A percentile compares a stretch with the other conserved stretches of the same genome.
These are phyloP conservation scores for Thamnaconus septentrionalis DNA, from an alignment of 2,113 vertebrate genomes.

Conservation along the genomic window DNA sequence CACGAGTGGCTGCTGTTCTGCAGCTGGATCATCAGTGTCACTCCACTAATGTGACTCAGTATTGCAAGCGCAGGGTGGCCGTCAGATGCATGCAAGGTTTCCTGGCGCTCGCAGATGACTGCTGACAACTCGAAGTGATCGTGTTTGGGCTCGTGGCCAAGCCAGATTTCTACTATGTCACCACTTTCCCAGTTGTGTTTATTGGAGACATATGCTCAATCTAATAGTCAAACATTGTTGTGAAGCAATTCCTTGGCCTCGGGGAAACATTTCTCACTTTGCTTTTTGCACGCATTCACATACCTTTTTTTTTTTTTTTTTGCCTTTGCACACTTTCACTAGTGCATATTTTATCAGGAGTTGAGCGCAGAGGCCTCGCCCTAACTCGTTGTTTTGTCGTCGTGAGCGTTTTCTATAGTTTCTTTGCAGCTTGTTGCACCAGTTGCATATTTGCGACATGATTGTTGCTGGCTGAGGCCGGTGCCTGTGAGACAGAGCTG, in stretches of 20 bases:
- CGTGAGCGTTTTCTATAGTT: not conserved
- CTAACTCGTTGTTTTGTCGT: too few relatives aligned
- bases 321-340: not conserved
- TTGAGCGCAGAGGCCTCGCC: too few relatives aligned
- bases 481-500: conserved; percentile 31
- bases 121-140: too few relatives aligned
- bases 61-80: too few relatives aligned
- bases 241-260: conserved; percentile 67
- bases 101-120: too few relatives aligned
- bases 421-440: not conserved
- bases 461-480: conserved; percentile 16
- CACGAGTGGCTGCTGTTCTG: not conserved
- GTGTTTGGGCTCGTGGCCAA: not conserved
- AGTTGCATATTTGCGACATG: conserved; percentile 21
- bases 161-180: conserved; percentile 31
- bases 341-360: not conserved
- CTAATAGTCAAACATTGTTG: conserved; percentile 57
- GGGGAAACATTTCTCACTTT: conserved; percentile 20
- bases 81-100: too few relatives aligned
- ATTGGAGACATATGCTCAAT: conserved; percentile 74
- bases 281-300: conserved; percentile 32
- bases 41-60: not conserved
- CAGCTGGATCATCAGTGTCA: conserved; percentile 3
- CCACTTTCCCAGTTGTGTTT: conserved; percentile 45
- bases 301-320: too few relatives aligned